These are phyloP conservation scores for Poecile atricapillus DNA, from an alignment of 2,113 vertebrate species.

Conservation along the genomic window DNA sequence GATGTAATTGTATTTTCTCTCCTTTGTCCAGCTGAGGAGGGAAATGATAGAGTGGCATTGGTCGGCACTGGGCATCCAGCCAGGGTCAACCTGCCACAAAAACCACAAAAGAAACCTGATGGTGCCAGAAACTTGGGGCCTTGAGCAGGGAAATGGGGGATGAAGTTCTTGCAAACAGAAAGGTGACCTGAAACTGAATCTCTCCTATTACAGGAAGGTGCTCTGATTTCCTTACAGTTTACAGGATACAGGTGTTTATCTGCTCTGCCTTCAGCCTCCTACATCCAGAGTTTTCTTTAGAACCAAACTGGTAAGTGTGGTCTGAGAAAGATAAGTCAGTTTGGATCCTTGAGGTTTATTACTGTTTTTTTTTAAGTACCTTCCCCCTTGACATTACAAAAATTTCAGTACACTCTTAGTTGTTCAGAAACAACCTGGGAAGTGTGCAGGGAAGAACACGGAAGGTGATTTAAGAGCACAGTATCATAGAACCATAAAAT, in stretches of 20 bases:
- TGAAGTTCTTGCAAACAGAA: not conserved
- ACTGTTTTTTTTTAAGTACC: not conserved
- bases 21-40: not conserved
- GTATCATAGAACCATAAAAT: not conserved
- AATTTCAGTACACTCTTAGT: not conserved
- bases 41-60: not conserved
- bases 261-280: not conserved
- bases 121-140: not conserved
- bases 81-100: not conserved
- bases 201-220: not conserved
- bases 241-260: slow-evolving; percentile 21
- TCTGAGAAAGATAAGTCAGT: not conserved
- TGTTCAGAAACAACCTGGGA: not conserved
- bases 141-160: not conserved
- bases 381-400: not conserved
- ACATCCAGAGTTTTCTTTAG: not conserved
- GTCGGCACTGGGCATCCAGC: not conserved
- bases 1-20: not conserved
- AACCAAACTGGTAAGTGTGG: not conserved
- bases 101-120: not conserved
- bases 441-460: rapidly evolving
- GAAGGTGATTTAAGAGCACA: not conserved
- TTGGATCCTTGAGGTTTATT: not conserved
- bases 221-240: not conserved
- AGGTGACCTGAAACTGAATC: not conserved